Evolutionary conservation across 1,140 invertebrate species (phyloP), one percentile per base, ranked within the genome.

Genomic region (Calephelis nemesis): DNA sequence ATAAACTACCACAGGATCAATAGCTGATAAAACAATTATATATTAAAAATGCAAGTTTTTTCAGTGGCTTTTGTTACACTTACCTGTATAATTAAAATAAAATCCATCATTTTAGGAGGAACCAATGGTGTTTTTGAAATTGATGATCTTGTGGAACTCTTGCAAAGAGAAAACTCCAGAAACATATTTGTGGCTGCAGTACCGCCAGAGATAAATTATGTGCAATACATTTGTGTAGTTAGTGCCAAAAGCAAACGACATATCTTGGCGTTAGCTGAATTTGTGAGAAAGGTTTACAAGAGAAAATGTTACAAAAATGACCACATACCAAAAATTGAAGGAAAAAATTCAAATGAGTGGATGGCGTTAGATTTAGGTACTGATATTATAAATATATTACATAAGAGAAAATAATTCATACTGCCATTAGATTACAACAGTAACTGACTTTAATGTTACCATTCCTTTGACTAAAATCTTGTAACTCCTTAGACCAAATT

Each of bases 351-450:
- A 58, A 92, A 93, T 49, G 95, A 97, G 73, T 99, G 98, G 98
- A 93, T 97, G 76, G 97, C 97, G 47, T 80, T 99, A 81, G 98
- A 99, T 93, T 93, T 99, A 92, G 96, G 97, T 97, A 89, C 3
- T 30, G 30, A 30, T 30, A 30, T 30, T 4, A 30, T 30, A 30
- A 30, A 30, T 30, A 30, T 30, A 30, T 30, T 30, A 30, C 4
- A 30, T 30, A 68, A 66, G 10, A 9, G 9, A 13, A 52, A 19
- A 52, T 19, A 10, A 49, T 13, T 19, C 15, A 8, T 52, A 50
- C 15, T 13, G 3, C 5, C 15, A 50, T 50, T 13, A 50, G 7
- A 13, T n/a, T 50, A 50, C 3, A 50, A 50, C 7, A 13, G 49
- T 12, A 13, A 50, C 49, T 50, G n/a, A 12, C n/a, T 50, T 4